Conservation (phyloP, 2,888 invertebrate species). For the Mimas tiliae region DNA sequence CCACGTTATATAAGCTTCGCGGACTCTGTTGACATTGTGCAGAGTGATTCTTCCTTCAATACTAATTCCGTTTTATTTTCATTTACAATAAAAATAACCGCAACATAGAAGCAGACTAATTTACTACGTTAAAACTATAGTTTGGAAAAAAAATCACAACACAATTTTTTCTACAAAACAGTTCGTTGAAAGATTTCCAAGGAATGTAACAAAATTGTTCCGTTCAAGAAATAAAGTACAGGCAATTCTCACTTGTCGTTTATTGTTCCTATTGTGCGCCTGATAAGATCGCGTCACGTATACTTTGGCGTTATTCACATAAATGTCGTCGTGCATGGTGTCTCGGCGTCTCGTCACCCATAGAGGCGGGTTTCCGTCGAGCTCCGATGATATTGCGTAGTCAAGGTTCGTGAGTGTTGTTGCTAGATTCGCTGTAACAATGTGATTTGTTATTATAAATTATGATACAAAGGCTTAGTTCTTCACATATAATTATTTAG, state of each 20-base stretch:
- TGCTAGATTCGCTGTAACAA: constrained; percentile 89
- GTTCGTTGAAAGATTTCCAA: not conserved
- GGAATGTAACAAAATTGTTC: not conserved
- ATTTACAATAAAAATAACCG: not conserved
- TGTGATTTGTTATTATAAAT: not conserved
- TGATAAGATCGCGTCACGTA: constrained; percentile 88
- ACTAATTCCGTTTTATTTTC: not conserved
- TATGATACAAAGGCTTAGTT: no score
- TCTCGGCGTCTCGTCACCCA: constrained; percentile 90
- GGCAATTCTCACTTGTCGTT: constrained; percentile 64
- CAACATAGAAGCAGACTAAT: not conserved
- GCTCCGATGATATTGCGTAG: constrained; percentile 89
- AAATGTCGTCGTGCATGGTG: constrained; percentile 88
- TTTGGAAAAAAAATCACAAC: not conserved
- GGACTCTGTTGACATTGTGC: not conserved
- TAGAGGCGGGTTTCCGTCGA: constrained; percentile 93
- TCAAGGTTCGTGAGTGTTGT: constrained; percentile 88
- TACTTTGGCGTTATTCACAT: constrained; percentile 94
- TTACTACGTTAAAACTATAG: not conserved
- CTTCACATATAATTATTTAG: no score
- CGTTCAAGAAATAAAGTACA: not conserved
- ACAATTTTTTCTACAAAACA: constrained; percentile 12
- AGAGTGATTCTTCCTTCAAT: not conserved
- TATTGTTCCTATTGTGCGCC: constrained; percentile 81
- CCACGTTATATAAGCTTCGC: not conserved